Evolutionary conservation across 2,888 invertebrate species (phyloP).

Genomic region (Oscheius myriophilus): DNA sequence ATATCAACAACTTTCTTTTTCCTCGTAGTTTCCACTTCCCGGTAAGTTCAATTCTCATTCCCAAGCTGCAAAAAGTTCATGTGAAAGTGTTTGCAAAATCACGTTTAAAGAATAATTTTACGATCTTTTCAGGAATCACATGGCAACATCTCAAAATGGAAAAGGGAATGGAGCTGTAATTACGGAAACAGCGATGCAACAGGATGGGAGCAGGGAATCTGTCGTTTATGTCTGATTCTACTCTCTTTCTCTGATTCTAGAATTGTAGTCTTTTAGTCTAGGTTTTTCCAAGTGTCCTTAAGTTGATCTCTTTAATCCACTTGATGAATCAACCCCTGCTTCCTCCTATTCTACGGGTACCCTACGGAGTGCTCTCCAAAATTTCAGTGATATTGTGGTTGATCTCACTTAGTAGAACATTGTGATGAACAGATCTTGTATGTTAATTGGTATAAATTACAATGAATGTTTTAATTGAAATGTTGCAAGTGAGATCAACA

Average conservation of each 20-base stretch:
- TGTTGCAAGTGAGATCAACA: too few species aligned
- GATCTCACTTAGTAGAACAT: slow-evolving; percentile 19
- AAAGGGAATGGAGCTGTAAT: slow-evolving; percentile 6
- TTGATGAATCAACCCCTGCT: too few species aligned
- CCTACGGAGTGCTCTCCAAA: background rate
- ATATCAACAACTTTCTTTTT: background rate
- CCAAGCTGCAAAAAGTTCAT: background rate
- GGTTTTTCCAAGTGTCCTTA: background rate
- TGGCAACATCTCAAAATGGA: background rate
- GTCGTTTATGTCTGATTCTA: slow-evolving; percentile 19
- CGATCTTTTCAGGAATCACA: slow-evolving; percentile 23
- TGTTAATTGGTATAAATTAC: too few species aligned
- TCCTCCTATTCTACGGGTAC: background rate
- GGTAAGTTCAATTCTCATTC: background rate
- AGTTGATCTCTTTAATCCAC: too few species aligned
- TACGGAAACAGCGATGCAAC: slow-evolving; percentile 18
- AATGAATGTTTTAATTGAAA: too few species aligned
- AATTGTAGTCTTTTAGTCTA: background rate
- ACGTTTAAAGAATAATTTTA: background rate
- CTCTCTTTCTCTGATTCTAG: background rate
- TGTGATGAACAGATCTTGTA: slow-evolving; percentile 7
- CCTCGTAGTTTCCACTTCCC: background rate
- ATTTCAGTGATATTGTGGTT: slow-evolving; percentile 12
- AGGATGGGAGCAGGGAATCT: slow-evolving; percentile 3
- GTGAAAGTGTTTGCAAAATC: background rate